Conservation (phyloP, 1,140 invertebrate genomes). For the Atta colombica region DNA sequence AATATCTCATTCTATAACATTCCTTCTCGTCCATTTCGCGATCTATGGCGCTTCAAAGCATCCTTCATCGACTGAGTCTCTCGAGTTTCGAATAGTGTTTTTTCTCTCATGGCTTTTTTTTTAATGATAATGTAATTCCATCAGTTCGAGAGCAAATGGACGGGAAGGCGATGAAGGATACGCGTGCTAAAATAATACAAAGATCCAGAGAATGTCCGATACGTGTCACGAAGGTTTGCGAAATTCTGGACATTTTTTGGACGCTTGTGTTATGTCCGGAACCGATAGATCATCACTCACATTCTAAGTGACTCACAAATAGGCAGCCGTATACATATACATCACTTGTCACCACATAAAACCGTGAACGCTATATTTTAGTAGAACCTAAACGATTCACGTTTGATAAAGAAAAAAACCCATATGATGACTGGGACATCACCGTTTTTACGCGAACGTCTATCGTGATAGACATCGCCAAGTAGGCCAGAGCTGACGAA, state of each 20-base stretch:
- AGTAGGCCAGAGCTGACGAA: background rate
- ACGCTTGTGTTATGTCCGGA: slow-evolving; percentile 19
- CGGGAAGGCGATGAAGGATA: background rate
- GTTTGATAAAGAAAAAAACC: slow-evolving; percentile 64
- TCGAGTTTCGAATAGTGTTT: background rate
- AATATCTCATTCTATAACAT: slow-evolving; percentile 3
- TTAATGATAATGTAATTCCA: background rate
- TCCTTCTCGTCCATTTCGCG: slow-evolving; percentile 28
- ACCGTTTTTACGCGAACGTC: slow-evolving; percentile 18
- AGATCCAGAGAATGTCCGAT: background rate
- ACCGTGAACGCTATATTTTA: slow-evolving; percentile 83
- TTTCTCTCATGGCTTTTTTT: slow-evolving; percentile 28
- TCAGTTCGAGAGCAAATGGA: slow-evolving; percentile 4
- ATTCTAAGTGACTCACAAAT: slow-evolving; percentile 78
- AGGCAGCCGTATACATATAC: slow-evolving; percentile 80
- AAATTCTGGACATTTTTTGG: background rate
- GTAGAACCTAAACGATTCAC: slow-evolving; percentile 83
- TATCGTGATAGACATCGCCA: background rate
- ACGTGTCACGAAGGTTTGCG: background rate
- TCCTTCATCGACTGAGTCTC: slow-evolving; percentile 10
- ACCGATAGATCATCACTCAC: slow-evolving; percentile 78
- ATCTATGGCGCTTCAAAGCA: background rate
- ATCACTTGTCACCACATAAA: slow-evolving; percentile 80
- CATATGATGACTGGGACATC: slow-evolving; percentile 72
- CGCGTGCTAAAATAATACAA: background rate